Percentiles rank a stretch among this genome's conserved stretches.
phyloP scores from a whole-genome alignment of 2,797 vertebrate genomes.

The Tangara arthus region DNA sequence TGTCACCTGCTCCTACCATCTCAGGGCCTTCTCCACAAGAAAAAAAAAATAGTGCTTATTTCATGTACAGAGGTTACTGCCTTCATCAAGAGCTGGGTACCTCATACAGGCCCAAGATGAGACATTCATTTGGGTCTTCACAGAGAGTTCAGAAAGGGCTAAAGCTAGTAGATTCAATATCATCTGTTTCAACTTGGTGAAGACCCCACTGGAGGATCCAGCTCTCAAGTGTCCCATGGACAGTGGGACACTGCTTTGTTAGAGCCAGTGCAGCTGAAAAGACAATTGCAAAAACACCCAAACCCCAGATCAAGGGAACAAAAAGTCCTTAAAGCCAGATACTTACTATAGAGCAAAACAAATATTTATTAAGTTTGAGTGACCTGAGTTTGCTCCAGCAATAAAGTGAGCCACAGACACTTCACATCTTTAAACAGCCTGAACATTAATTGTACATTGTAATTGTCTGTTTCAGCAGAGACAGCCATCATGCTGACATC shows the following conservation, averaged over 20 bases:
- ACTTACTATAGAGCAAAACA: not conserved
- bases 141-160: not conserved
- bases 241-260: not conserved
- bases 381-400: not conserved
- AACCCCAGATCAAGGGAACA: not conserved
- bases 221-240: not conserved
- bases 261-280: not conserved
- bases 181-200: not conserved
- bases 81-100: not conserved
- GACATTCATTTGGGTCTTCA: not conserved
- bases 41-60: not conserved
- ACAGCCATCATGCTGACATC: not conserved
- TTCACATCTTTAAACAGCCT: not conserved
- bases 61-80: not conserved
- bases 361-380: not conserved
- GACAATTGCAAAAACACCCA: accelerated
- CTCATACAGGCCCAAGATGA: not conserved
- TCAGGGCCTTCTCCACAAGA: not conserved
- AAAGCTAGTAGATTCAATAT: not conserved
- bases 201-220: not conserved
- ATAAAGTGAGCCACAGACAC: not conserved
- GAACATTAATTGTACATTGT: not conserved
- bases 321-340: not conserved
- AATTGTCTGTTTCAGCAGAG: not conserved
- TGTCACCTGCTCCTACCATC: not conserved